phyloP scores from a whole-genome alignment of 1,140 invertebrate genomes.

The Scaptomyza hsui region DNA sequence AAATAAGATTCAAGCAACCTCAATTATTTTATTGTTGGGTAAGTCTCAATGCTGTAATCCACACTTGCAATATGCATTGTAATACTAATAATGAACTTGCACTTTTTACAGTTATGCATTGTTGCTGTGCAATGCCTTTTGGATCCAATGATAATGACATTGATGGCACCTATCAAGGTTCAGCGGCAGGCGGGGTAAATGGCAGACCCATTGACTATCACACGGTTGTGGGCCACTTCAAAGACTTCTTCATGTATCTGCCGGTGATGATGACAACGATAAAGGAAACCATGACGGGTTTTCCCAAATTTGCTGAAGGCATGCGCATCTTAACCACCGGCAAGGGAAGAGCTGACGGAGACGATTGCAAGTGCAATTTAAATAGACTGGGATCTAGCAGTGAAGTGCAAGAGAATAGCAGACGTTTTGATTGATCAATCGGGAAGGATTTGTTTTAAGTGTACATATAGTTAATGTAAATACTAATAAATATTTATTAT shows the following conservation, averaged over 20 bases:
- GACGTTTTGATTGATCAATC: constrained; percentile 53
- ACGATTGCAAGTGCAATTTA: constrained; percentile 74
- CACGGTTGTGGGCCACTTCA: constrained; percentile 73
- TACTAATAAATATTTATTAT: constrained; percentile 12
- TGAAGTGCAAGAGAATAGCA: constrained; percentile 56
- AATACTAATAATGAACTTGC: background rate
- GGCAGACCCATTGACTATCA: constrained; percentile 67
- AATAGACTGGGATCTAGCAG: constrained; percentile 45
- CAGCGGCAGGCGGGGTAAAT: background rate
- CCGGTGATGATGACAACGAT: constrained; percentile 80
- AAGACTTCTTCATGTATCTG: constrained; percentile 81
- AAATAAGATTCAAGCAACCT: constrained; percentile 38
- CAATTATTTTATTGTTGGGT: constrained; percentile 65
- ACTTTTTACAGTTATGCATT: constrained; percentile 38
- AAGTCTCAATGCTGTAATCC: constrained; percentile 24
- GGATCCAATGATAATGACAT: constrained; percentile 57
- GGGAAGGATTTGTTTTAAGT: background rate
- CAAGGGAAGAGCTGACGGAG: constrained; percentile 55
- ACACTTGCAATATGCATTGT: background rate
- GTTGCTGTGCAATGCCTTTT: constrained; percentile 44
- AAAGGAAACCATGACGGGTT: constrained; percentile 77
- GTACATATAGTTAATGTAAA: constrained; percentile 45
- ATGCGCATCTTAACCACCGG: constrained; percentile 69
- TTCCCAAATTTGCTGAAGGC: constrained; percentile 78
- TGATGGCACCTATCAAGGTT: constrained; percentile 47